Conservation (phyloP, 2,113 vertebrate species). For the Anarhynchus alexandrinus region DNA sequence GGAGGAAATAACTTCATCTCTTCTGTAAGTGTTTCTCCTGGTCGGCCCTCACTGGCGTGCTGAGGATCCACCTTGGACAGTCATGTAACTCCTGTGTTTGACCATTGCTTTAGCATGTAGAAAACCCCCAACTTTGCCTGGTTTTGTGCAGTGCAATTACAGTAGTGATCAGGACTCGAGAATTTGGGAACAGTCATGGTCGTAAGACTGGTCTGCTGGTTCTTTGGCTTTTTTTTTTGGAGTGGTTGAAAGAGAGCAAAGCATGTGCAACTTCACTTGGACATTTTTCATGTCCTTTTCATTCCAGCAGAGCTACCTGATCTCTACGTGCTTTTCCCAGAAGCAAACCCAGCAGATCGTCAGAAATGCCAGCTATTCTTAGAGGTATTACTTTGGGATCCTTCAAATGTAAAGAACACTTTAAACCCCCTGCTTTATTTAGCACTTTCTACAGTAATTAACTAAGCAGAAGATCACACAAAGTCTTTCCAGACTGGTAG, state of each 20-base stretch:
- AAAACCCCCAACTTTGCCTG: rapidly evolving
- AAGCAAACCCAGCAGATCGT: neutral
- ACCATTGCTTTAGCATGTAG: neutral
- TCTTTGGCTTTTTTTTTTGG: neutral
- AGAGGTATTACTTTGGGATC: neutral
- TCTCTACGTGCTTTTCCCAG: neutral
- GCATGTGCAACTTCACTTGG: rapidly evolving
- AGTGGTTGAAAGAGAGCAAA: neutral
- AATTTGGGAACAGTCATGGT: neutral
- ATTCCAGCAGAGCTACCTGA: neutral
- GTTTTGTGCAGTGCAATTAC: rapidly evolving
- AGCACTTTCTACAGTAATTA: neutral
- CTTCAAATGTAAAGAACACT: neutral
- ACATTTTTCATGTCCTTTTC: neutral
- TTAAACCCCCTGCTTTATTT: neutral
- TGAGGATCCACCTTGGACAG: rapidly evolving
- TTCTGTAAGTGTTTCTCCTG: neutral
- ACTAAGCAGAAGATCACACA: neutral
- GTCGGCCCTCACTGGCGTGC: rapidly evolving
- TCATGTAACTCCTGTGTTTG: neutral
- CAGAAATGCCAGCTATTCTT: neutral
- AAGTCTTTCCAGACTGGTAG: neutral
- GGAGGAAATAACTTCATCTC: neutral
- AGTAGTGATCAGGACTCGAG: neutral
- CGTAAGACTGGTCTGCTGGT: rapidly evolving